Base-by-base conservation (phyloP, 2,113 vertebrate genomes). In the Amazona vittata region DNA sequence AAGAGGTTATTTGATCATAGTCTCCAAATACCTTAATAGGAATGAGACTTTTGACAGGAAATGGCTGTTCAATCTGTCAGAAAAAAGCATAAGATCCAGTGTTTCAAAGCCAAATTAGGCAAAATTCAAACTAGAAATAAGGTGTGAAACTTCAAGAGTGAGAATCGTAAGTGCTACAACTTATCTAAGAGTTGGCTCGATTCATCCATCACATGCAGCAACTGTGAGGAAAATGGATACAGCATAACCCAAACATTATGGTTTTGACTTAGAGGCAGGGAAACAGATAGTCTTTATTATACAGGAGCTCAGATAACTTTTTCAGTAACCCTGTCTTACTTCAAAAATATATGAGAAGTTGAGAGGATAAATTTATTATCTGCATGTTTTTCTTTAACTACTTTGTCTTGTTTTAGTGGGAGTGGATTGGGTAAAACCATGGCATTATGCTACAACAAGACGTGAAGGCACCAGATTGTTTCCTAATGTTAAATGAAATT, bases 401-500 rank as follows among this genome's bases (percentile, higher is more conserved):
- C 33, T 93, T 89, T 60, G 47, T 81, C 73, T 71, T 82, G 44
- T 75, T 95, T 78, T 68, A 96, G 79, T 87, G 82, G 86, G 69
- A 75, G 28, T 41, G 44, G 25, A 60, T 80, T 87, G 52, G 87
- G 60, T 87, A 87, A 96, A 95, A 84, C 47, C 37, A 24, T 77
- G 53, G 28, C 60, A 74, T 80, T 89, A 57, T 64, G 52, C 82
- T 70, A 57, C 68, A 89, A 85, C 10, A 91, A 70, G 88, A 86
- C 90, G 57, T 57, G 86, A 96, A 93, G 39, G 46, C 84, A 86
- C 62, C 91, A 95, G 90, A 96, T 94, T 76, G 59, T 93, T 96
- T 95, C 52, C 46, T 84, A 91, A 86, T 86, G 69, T 77, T 92
- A 92, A 95, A 93, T 89, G 53, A 94, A 94, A 96, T 93, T 67